Conservation (phyloP, 2,113 vertebrate species). For the Eptatretus burgeri region DNA sequence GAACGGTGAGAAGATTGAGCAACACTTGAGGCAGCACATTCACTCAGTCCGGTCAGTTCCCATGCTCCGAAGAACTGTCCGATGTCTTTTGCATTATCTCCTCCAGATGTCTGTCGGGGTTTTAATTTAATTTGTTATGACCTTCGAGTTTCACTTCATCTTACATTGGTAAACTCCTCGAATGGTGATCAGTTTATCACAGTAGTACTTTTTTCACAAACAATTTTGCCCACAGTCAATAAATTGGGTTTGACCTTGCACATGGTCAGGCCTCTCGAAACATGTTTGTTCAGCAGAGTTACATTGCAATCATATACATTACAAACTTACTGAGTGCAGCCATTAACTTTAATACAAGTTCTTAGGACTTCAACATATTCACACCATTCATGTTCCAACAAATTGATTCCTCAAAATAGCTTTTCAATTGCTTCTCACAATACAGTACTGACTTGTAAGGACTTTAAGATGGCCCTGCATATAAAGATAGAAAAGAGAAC, state of each 20-base stretch:
- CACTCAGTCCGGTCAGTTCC: background rate
- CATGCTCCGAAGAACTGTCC: constrained; percentile 4
- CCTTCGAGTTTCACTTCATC: background rate
- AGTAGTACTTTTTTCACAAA: background rate
- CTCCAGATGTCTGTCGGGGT: background rate
- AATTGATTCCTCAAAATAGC: background rate
- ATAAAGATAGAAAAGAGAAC: background rate
- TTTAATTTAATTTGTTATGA: background rate
- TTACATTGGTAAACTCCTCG: background rate
- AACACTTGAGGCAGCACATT: constrained; percentile 1
- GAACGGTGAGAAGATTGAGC: background rate
- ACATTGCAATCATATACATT: no score
- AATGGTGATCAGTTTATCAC: background rate
- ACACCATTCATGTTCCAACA: background rate
- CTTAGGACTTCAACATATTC: no score
- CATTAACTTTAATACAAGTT: no score
- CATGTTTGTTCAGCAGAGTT: no score
- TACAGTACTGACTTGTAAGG: no score
- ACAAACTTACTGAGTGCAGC: no score
- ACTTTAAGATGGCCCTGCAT: background rate
- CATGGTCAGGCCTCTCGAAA: no score
- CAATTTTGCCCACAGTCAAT: background rate
- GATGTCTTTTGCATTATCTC: background rate
- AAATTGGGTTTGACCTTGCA: no score
- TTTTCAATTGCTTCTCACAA: background rate